Evolutionary conservation across 2,888 invertebrate species (phyloP).

Genomic region (Microctonus hyperodae): DNA sequence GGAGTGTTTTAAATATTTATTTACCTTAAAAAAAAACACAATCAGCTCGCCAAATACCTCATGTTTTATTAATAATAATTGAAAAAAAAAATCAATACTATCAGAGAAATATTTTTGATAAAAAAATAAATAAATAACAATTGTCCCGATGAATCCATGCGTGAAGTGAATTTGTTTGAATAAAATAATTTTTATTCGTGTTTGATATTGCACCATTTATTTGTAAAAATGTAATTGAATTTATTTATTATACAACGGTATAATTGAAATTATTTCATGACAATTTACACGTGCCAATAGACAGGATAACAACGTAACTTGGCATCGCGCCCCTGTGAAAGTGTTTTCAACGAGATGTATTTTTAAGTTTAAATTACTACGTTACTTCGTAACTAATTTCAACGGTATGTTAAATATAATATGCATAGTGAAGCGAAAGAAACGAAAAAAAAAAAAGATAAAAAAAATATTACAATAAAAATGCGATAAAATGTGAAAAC

Average conservation of each 20-base stretch:
- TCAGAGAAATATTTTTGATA: background rate
- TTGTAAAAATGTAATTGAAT: conserved; percentile 5
- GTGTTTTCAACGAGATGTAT: conserved; percentile 15
- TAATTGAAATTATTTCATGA: conserved; percentile 15
- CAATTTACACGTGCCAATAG: conserved; percentile 35
- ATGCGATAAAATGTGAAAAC: background rate
- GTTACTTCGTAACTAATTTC: background rate
- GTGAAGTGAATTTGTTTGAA: background rate
- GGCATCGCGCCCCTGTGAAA: conserved; percentile 34
- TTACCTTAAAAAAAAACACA: background rate
- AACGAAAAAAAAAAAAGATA: background rate
- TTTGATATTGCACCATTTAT: background rate
- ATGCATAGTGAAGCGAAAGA: too few species aligned
- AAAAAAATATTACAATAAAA: background rate
- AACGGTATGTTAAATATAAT: background rate
- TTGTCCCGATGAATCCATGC: background rate
- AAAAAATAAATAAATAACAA: background rate
- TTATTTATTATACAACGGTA: background rate
- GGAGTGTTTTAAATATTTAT: conserved; percentile 7
- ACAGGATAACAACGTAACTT: conserved; percentile 36
- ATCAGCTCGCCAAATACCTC: background rate
- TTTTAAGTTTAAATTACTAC: conserved; percentile 14
- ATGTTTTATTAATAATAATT: background rate
- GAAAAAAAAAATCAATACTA: background rate
- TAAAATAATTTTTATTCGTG: background rate